Conservation (phyloP, 2,888 invertebrate species). For the Auanema sp. region DNA sequence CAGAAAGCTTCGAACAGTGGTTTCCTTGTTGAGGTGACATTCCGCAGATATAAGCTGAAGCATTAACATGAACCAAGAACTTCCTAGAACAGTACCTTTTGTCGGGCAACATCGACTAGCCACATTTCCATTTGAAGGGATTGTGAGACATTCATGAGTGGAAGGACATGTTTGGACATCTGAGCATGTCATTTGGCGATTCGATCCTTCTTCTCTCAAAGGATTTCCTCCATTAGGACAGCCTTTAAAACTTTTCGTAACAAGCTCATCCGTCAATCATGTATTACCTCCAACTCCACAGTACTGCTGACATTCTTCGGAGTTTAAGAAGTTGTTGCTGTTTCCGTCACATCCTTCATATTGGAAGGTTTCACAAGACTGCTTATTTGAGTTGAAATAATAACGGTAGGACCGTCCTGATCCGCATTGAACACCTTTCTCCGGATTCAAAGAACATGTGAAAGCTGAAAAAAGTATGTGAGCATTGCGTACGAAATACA, state of each 20-base stretch:
- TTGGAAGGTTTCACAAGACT: constrained; percentile 57
- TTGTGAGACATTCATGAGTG: constrained; percentile 54
- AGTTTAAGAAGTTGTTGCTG: constrained; percentile 52
- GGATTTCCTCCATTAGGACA: constrained; percentile 62
- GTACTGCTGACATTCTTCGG: constrained; percentile 55
- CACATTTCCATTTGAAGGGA: constrained; percentile 46
- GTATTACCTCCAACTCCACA: constrained; percentile 56
- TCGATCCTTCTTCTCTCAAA: constrained; percentile 46
- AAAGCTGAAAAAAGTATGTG: constrained; percentile 36
- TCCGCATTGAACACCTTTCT: constrained; percentile 58
- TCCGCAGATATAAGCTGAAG: constrained; percentile 54
- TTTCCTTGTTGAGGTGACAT: constrained; percentile 59
- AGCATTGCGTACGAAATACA: background rate
- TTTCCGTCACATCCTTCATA: constrained; percentile 61
- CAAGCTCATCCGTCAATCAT: background rate
- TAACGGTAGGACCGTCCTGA: constrained; percentile 51
- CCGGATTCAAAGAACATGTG: constrained; percentile 56
- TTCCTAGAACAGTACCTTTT: too few relatives aligned
- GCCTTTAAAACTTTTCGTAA: constrained; percentile 20
- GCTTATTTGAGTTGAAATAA: constrained; percentile 56
- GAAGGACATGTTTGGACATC: constrained; percentile 41
- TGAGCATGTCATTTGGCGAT: constrained; percentile 47
- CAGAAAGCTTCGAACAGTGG: constrained; percentile 51
- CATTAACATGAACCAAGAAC: too few relatives aligned
- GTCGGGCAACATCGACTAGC: constrained; percentile 58